Percentiles rank a stretch among this genome's conserved stretches.
Conservation (phyloP, 2,113 vertebrate genomes). For the Oreochromis niloticus region DNA sequence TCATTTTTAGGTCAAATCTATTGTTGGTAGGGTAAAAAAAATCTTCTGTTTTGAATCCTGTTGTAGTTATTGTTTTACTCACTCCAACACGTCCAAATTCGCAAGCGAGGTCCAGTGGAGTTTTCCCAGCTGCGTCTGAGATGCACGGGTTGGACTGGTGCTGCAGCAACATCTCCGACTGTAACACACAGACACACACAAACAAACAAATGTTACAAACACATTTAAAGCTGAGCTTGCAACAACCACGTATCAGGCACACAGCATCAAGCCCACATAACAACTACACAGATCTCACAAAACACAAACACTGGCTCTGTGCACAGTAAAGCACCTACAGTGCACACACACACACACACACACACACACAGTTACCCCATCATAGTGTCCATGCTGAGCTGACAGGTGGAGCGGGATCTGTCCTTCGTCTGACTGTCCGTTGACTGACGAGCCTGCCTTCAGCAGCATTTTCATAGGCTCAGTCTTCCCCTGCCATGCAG, state of each 20-base stretch:
- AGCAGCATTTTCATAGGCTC: constrained; percentile 98
- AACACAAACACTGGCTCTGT: not conserved
- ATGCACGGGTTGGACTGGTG: constrained; percentile 98
- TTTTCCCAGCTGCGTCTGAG: constrained; percentile 92
- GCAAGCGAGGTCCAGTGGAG: constrained; percentile 92
- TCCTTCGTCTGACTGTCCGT: constrained; percentile 91
- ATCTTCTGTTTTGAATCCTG: not conserved
- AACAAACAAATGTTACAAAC: not conserved
- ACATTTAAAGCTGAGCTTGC: not conserved
- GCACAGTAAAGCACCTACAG: not conserved
- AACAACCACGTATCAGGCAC: not conserved
- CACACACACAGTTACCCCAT: constrained; percentile 79
- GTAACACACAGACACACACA: constrained; percentile 10
- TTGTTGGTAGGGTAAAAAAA: not conserved
- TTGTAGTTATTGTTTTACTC: constrained; percentile 50
- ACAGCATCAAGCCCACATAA: not conserved
- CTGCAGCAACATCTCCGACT: constrained; percentile 78
- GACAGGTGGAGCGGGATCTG: constrained; percentile 96
- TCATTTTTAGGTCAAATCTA: not conserved
- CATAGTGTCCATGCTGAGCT: constrained; percentile 93
- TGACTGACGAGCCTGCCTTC: constrained; percentile 91
- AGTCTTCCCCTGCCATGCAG: constrained; percentile 95
- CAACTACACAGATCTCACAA: not conserved
- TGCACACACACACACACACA: not conserved
- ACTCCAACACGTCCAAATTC: constrained; percentile 95